Percentiles rank a stretch among this genome's conserved stretches.
phyloP scores from a whole-genome alignment of 2,888 invertebrate species.

The Drosophila heteroneura region DNA sequence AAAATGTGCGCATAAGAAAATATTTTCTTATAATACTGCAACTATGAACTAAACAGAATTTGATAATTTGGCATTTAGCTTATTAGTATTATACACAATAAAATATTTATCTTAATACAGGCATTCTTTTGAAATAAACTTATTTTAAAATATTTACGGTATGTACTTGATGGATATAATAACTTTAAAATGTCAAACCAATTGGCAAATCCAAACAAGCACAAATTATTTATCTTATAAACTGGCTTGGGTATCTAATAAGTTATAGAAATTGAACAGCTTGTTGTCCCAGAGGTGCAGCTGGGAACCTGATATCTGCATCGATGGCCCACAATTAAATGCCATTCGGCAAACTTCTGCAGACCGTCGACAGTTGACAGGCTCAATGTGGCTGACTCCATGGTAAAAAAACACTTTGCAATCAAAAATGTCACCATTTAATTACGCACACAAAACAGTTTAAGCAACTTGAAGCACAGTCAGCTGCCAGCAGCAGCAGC shows the following conservation, averaged over 20 bases:
- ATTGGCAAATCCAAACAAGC: conserved; percentile 10
- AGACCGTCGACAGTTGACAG: conserved; percentile 3
- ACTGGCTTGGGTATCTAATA: conserved; percentile 34
- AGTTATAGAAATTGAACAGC: conserved; percentile 26
- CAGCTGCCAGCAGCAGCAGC: conserved; percentile 56
- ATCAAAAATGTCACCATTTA: conserved; percentile 79
- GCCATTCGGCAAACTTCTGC: conserved; percentile 21
- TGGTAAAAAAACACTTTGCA: conserved; percentile 67
- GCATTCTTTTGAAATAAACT: background rate
- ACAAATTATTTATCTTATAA: conserved; percentile 22
- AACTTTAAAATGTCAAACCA: conserved; percentile 29
- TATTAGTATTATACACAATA: background rate
- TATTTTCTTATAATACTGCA: background rate
- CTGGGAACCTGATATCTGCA: conserved; percentile 33
- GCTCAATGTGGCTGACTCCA: conserved; percentile 21
- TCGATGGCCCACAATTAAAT: conserved; percentile 48
- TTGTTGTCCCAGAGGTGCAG: conserved; percentile 42
- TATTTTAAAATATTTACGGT: background rate
- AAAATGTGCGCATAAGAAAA: background rate
- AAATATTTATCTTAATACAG: background rate
- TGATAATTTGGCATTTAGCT: background rate
- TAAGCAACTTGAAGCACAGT: conserved; percentile 69
- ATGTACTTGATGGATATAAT: background rate
- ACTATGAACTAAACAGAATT: background rate
- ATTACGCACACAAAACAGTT: conserved; percentile 79